Conservation (phyloP, 1,140 invertebrate genomes). For the Drosophila guanche region DNA sequence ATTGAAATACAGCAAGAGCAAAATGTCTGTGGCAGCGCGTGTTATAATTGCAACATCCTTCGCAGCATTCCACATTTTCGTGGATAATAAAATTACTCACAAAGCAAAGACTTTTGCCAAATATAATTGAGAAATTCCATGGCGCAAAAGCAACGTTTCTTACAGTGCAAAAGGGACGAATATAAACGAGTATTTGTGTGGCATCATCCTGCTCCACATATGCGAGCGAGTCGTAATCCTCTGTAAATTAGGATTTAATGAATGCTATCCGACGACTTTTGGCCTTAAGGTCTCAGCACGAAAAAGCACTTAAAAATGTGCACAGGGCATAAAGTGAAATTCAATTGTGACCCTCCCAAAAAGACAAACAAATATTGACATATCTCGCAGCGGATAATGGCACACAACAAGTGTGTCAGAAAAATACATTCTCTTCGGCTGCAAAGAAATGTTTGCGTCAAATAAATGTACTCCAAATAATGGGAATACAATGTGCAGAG, state of each 20-base stretch:
- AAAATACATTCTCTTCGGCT: too few species aligned
- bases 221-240: slow-evolving; percentile 44
- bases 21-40: slow-evolving; percentile 52
- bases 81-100: slow-evolving; percentile 70
- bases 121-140: slow-evolving; percentile 60
- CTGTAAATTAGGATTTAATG: slow-evolving; percentile 55
- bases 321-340: slow-evolving; percentile 14
- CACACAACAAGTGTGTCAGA: too few species aligned
- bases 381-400: not conserved
- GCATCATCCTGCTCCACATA: slow-evolving; percentile 15
- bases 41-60: slow-evolving; percentile 69
- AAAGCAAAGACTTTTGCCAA: slow-evolving; percentile 39
- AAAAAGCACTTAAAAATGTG: slow-evolving; percentile 24
- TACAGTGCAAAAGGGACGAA: not conserved
- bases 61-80: slow-evolving; percentile 22
- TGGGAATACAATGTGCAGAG: not conserved
- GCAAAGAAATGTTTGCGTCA: not conserved
- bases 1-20: slow-evolving; percentile 63
- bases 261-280: slow-evolving; percentile 49
- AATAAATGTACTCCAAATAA: not conserved
- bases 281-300: not conserved
- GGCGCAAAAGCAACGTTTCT: slow-evolving; percentile 43
- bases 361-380: slow-evolving; percentile 16
- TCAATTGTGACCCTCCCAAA: slow-evolving; percentile 15
- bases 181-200: too few species aligned